Evolutionary conservation across 2,888 invertebrate species (phyloP), one percentile per base, ranked within the genome.

Genomic region (Heliconius ethilla): DNA sequence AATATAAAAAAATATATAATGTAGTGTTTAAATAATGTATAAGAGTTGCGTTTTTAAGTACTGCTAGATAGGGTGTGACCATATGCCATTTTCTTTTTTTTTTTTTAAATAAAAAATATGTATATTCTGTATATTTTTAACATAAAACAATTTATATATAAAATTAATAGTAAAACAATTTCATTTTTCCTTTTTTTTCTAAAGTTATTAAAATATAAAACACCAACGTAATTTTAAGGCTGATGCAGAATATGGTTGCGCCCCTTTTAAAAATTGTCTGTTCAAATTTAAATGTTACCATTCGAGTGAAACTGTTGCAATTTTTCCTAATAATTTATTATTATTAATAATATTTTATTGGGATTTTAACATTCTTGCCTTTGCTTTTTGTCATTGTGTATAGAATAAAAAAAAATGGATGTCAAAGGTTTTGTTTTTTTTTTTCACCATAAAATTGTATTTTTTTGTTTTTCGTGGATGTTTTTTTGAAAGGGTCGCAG

Each of bases 261-360:
- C 70, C 79, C 78, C 15, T 78, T 69, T 78, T 40, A 70, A 55
- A 59, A 70, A 76, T 69, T 69, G 76, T 70, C 70, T 70, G 76
- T 80, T 80, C 78, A 78, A 76, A 76, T 70, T 76, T 37, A 77
- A 22, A 73, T 78, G 79, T 80, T 80, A 79, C 80, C 79, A 75
- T 79, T 75, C 51, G 63, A 73, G 45, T 80, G 79, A 75, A 70
- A 77, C 79, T 79, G 77, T 81, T 79, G 75, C 77, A 70, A 75
- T 81, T 69, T 40, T 75, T 22, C 1, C 25, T 69, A n/a, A 40
- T 67, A 66, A 66, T 37, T 66, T 33, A 37, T 66, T 67, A 25
- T 45, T 45, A 40, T 5, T 63, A 59, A 59, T 59, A 59, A n/a
- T 37, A 33, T 67, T 37, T 67, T n/a, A 5, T 67, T 67, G 37